Conservation (phyloP, 92 coral and sea anemone species). For the Epizoanthus rinbou region DNA sequence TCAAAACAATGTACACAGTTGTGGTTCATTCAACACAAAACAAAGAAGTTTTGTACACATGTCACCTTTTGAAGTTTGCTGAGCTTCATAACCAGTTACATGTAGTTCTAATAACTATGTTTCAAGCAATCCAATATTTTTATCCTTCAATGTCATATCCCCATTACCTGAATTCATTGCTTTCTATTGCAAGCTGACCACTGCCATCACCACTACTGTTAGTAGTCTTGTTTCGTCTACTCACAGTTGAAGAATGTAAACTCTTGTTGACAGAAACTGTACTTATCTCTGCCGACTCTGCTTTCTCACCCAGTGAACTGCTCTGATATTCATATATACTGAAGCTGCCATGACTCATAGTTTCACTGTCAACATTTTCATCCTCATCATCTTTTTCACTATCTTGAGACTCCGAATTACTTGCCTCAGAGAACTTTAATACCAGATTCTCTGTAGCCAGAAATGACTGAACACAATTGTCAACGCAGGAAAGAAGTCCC, state of each 20-base stretch:
- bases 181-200: background rate
- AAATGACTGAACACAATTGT: constrained; percentile 71
- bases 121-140: background rate
- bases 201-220: background rate
- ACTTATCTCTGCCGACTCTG: constrained; percentile 51
- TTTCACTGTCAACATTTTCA: background rate
- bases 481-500: constrained; percentile 63
- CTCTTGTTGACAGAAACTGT: constrained; percentile 73
- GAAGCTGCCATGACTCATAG: constrained; percentile 18
- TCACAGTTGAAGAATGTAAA: constrained; percentile 83
- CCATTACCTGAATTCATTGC: background rate
- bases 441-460: constrained; percentile 55
- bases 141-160: background rate
- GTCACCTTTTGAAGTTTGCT: too few relatives aligned
- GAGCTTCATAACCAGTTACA: too few relatives aligned
- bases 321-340: constrained; percentile 1
- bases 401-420: constrained; percentile 32
- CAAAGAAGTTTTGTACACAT: too few relatives aligned
- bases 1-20: too few relatives aligned
- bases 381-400: constrained; percentile 2
- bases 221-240: constrained; percentile 42
- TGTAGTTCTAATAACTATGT: background rate
- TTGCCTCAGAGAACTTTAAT: constrained; percentile 11
- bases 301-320: constrained; percentile 12
- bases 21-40: too few relatives aligned